Evolutionary conservation across 1,140 invertebrate genomes (phyloP).

Genomic region (Diuraphis noxia): DNA sequence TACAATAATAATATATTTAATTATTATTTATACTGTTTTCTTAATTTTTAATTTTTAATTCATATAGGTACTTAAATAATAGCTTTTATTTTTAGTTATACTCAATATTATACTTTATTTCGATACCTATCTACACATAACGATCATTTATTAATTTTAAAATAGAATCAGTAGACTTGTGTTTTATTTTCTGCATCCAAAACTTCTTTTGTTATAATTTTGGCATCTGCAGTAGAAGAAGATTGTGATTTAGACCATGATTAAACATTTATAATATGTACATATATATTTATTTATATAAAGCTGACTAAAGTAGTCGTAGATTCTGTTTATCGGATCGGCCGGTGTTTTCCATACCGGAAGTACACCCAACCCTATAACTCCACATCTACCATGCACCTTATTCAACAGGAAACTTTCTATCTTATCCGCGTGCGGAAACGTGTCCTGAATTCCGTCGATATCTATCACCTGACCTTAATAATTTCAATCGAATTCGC

Average conservation of each 20-base stretch:
- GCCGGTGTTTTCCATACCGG: slow-evolving; percentile 31
- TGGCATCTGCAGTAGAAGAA: neutral
- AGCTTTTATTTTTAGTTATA: neutral
- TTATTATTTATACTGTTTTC: neutral
- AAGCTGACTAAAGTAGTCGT: neutral
- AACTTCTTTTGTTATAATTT: neutral
- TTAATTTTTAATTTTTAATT: neutral
- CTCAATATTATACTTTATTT: neutral
- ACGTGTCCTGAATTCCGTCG: slow-evolving; percentile 43
- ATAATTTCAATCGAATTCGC: slow-evolving; percentile 43
- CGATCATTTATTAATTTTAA: neutral
- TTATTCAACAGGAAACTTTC: slow-evolving; percentile 50
- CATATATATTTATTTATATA: neutral
- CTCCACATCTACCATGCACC: neutral
- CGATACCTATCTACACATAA: neutral
- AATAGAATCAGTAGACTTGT: neutral
- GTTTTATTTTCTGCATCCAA: neutral
- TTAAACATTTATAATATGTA: slow-evolving; percentile 32
- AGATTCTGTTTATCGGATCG: slow-evolving; percentile 45
- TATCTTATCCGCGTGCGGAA: slow-evolving; percentile 8
- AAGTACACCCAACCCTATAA: neutral
- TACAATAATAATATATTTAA: too few relatives aligned
- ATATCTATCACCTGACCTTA: slow-evolving; percentile 42
- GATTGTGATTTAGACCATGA: neutral
- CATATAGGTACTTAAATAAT: neutral